These are phyloP conservation scores for Channallabes apus DNA, from an alignment of 2,797 vertebrate genomes.

Conservation along the genomic window DNA sequence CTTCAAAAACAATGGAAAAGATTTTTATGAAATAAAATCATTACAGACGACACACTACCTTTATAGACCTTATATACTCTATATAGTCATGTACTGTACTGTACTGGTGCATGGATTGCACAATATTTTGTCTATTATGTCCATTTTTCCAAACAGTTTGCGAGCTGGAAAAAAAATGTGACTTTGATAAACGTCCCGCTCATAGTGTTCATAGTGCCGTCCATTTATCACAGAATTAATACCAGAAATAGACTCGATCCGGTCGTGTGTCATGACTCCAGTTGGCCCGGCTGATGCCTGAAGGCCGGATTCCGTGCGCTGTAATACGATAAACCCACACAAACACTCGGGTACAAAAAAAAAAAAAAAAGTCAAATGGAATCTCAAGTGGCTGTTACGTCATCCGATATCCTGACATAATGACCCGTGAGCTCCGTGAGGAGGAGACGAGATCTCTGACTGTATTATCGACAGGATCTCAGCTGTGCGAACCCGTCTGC, in stretches of 20 bases:
- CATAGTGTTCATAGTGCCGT: too few relatives aligned
- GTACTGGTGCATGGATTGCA: too few relatives aligned
- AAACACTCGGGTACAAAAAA: slow-evolving; percentile 21
- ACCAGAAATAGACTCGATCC: slow-evolving; percentile 13
- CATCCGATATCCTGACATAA: slow-evolving; percentile 20
- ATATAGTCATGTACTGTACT: too few relatives aligned
- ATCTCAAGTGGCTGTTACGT: slow-evolving; percentile 7
- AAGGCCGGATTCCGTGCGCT: neutral
- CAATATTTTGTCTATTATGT: neutral
- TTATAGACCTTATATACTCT: neutral
- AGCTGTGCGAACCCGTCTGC: neutral
- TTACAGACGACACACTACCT: neutral
- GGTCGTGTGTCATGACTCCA: neutral
- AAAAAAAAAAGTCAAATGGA: neutral
- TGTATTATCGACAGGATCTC: neutral
- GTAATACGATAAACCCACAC: neutral
- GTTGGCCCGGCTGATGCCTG: neutral
- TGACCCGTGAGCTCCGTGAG: neutral
- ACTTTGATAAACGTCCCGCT: slow-evolving; percentile 6
- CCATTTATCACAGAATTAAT: slow-evolving; percentile 23
- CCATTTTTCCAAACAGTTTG: neutral
- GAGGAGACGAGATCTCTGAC: neutral
- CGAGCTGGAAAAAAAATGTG: neutral
- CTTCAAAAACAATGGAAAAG: neutral
- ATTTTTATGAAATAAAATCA: neutral